phyloP scores from a whole-genome alignment of 2,113 vertebrate species.

The Heterocephalus glaber region DNA sequence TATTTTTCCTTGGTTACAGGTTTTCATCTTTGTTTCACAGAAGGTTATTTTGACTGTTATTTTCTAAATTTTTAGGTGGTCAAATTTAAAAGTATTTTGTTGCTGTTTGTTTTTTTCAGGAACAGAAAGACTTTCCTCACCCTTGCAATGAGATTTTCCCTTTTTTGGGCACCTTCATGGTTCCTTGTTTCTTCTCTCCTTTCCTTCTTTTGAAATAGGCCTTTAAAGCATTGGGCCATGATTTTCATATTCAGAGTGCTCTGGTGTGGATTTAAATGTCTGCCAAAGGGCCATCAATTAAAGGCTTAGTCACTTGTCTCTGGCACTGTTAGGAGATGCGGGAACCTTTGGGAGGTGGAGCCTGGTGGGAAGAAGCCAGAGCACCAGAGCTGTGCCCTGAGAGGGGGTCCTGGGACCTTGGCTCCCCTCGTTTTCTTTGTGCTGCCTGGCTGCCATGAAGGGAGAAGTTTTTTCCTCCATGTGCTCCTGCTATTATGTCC shows the following conservation, averaged over 20 bases:
- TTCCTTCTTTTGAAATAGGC: background rate
- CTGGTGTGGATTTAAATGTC: background rate
- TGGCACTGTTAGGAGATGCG: background rate
- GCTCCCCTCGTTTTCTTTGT: background rate
- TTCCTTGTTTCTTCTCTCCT: background rate
- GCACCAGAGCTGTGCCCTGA: background rate
- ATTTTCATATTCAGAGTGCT: background rate
- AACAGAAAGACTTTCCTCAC: background rate
- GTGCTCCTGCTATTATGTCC: background rate
- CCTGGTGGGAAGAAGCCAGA: background rate
- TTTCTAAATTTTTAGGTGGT: background rate
- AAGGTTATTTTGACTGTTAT: background rate
- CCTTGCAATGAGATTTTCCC: background rate
- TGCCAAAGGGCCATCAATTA: background rate
- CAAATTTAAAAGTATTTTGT: background rate
- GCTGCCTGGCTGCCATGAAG: background rate
- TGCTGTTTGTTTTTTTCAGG: background rate
- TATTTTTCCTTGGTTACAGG: background rate
- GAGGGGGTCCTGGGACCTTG: background rate
- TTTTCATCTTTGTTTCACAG: background rate
- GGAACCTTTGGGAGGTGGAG: background rate
- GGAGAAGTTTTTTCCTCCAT: background rate
- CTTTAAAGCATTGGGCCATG: background rate
- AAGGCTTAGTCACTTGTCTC: background rate
- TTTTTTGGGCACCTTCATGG: background rate